Evolutionary conservation across 2,113 vertebrate species (phyloP).

Genomic region (Microcebus griseorufus): DNA sequence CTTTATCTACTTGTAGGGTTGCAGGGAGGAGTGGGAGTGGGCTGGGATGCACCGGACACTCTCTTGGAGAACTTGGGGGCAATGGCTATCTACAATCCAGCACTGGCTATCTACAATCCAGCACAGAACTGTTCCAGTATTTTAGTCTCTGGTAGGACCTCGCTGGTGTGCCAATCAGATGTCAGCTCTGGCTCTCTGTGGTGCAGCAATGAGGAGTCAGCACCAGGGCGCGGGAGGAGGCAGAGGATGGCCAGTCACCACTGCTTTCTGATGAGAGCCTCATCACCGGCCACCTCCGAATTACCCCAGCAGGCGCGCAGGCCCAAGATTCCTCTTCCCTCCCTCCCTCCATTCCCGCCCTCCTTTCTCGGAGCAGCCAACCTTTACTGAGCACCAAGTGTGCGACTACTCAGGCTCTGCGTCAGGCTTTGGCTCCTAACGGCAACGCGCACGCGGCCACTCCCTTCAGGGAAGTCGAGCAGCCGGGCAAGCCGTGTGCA

Average conservation of each 20-base stretch:
- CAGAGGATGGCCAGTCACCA: accelerated
- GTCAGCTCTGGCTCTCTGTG: neutral
- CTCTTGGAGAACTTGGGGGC: neutral
- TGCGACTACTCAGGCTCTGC: neutral
- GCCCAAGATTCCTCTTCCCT: neutral
- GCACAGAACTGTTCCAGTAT: neutral
- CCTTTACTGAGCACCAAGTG: neutral
- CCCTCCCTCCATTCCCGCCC: neutral
- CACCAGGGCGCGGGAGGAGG: neutral
- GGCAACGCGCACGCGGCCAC: accelerated
- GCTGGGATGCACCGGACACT: neutral
- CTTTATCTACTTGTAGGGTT: neutral
- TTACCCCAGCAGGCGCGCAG: accelerated
- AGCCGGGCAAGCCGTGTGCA: accelerated
- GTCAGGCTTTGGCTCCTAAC: neutral
- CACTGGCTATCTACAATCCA: neutral
- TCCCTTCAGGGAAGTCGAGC: neutral
- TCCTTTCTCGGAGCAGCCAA: neutral
- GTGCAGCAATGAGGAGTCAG: neutral
- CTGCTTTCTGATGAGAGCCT: neutral
- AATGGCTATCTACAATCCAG: neutral
- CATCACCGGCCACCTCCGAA: neutral
- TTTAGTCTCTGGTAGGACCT: neutral
- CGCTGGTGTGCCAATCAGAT: neutral
- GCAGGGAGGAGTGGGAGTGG: neutral